phyloP scores from a whole-genome alignment of 2,113 vertebrate genomes.

The Panthera leo region DNA sequence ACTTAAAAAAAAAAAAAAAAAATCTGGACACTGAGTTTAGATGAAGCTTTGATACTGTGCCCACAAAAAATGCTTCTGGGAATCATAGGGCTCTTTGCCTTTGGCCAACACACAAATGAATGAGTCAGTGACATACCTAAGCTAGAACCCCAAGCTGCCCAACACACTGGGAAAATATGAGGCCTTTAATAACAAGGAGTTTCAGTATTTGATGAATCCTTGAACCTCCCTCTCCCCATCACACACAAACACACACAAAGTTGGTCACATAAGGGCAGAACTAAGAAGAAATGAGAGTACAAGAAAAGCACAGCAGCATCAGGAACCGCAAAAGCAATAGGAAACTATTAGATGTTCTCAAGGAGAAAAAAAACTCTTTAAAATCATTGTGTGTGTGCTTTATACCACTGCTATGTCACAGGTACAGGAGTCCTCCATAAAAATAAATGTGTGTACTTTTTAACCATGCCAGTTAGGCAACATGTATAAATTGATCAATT shows the following conservation, averaged over 20 bases:
- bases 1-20: no score
- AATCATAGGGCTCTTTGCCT: neutral
- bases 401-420: neutral
- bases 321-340: neutral
- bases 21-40: neutral
- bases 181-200: neutral
- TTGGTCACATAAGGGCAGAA: neutral
- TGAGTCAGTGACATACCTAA: neutral
- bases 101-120: neutral
- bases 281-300: neutral
- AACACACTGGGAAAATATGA: neutral
- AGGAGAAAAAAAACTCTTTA: neutral
- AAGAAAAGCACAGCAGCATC: neutral
- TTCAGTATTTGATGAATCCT: neutral
- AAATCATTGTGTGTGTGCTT: neutral
- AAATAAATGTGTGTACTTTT: neutral
- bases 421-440: neutral
- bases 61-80: neutral
- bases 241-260: neutral
- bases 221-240: neutral
- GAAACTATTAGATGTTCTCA: neutral
- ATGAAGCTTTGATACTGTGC: neutral
- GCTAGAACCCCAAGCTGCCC: neutral
- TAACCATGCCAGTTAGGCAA: neutral
- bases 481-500: neutral